phyloP scores from a whole-genome alignment of 2,888 invertebrate species.

The Arctia plantaginis region DNA sequence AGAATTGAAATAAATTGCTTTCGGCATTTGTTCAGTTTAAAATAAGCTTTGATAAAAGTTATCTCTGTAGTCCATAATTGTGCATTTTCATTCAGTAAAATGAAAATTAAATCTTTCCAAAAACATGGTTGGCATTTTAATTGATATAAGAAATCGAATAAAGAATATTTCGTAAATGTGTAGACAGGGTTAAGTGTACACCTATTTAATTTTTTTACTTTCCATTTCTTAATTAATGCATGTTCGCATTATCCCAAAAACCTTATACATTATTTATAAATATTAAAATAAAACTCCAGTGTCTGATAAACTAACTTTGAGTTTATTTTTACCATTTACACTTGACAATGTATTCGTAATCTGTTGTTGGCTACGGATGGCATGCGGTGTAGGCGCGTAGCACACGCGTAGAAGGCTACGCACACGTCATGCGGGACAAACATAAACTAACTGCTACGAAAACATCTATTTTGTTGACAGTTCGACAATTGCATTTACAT shows the following conservation, averaged over 20 bases:
- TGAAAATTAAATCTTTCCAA: not conserved
- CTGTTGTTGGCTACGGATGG: slow-evolving; percentile 84
- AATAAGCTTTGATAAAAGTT: not conserved
- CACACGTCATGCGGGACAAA: slow-evolving; percentile 68
- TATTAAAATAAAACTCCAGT: slow-evolving; percentile 79
- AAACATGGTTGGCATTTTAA: not conserved
- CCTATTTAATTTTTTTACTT: not conserved
- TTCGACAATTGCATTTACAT: slow-evolving; percentile 36
- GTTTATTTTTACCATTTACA: slow-evolving; percentile 88
- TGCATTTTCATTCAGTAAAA: not conserved
- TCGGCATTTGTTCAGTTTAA: not conserved
- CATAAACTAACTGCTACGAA: slow-evolving; percentile 70
- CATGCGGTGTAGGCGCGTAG: slow-evolving; percentile 81
- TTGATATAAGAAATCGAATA: not conserved
- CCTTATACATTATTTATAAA: slow-evolving; percentile 17
- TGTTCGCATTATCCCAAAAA: not conserved
- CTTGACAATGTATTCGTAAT: slow-evolving; percentile 87
- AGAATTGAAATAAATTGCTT: not conserved
- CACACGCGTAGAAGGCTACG: slow-evolving; percentile 76
- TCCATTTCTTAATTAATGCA: not conserved
- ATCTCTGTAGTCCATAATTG: not conserved
- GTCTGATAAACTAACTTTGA: slow-evolving; percentile 88
- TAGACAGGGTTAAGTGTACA: not conserved
- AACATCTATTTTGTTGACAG: slow-evolving; percentile 54
- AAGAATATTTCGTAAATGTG: not conserved